A percentile compares a stretch with the other conserved stretches of the same genome.
These are phyloP conservation scores for Diglossa cyanea DNA, from an alignment of 2,797 vertebrate species.

Conservation along the genomic window DNA sequence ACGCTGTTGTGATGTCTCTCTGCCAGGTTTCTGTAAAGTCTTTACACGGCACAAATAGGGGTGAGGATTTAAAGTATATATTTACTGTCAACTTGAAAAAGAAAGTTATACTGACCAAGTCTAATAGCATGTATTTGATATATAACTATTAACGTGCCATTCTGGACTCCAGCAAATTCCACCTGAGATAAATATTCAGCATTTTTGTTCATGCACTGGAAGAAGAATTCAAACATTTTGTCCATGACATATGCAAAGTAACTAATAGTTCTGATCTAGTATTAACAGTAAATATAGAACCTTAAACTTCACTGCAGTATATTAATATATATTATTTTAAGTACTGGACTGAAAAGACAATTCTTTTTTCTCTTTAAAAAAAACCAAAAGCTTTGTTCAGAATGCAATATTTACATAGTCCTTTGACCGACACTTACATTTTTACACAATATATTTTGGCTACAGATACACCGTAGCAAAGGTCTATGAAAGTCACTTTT, in stretches of 20 bases:
- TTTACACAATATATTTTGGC: conserved; percentile 40
- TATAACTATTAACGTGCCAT: conserved; percentile 67
- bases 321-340: conserved; percentile 67
- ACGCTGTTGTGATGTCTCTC: not conserved
- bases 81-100: conserved; percentile 76
- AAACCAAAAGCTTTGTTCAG: conserved; percentile 52
- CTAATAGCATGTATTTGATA: conserved; percentile 69
- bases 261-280: conserved; percentile 65
- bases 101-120: conserved; percentile 54
- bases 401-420: conserved; percentile 79
- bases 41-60: conserved; percentile 58
- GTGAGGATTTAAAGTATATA: conserved; percentile 74
- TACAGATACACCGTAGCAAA: not conserved
- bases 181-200: conserved; percentile 77
- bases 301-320: conserved; percentile 71
- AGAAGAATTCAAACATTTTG: conserved; percentile 65
- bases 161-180: conserved; percentile 75
- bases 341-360: conserved; percentile 74
- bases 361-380: not conserved
- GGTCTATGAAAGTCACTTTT: conserved; percentile 44
- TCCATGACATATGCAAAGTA: conserved; percentile 71
- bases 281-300: conserved; percentile 76
- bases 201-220: conserved; percentile 71
- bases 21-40: conserved; percentile 39
- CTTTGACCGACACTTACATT: conserved; percentile 52